Base-by-base conservation (phyloP, 2,797 vertebrate species). In the Crossoptilon crossoptilon region DNA sequence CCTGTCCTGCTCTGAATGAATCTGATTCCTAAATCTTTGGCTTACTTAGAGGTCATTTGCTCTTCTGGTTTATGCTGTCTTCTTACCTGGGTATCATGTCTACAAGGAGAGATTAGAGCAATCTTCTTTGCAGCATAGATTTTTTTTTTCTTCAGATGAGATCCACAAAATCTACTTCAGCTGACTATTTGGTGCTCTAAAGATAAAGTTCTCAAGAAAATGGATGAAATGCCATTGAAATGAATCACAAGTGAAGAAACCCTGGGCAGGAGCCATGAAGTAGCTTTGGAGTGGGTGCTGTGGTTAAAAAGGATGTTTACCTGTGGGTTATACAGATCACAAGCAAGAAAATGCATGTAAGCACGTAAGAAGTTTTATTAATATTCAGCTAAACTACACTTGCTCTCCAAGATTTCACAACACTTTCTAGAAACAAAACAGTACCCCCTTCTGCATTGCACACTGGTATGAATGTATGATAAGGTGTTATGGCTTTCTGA, bases 391-490 rank as follows among this genome's bases (percentile, higher is more conserved):
- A 51, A 85, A 72, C 23, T 29, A 9, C 12, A 18, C 21, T 88
- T 80, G 63, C 55, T 75, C 46, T 92, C 63, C 59, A 87, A 84
- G 84, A 84, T 26, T 84, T 49, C 76, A 71, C 80, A 91, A 75
- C 31, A 67, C 43, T 93, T 94, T 94, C 75, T 78, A 96, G 93
- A 94, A 93, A 90, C 69, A 92, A 88, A 91, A 39, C 8, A 55
- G 31, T 86, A 81, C 62, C 87, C 71, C 39, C 59, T 87, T 89
- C 70, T 78, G 53, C 58, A 73, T 31, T 81, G 70, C 72, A 62
- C 60, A 67, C 59, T 80, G 76, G 59, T 87, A 48, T 2, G 10
- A 96, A 89, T 93, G 59, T 78, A 69, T 66, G 73, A 91, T 93
- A 91, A 88, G 84, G 82, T 92, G 88, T 75, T 91, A 89, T 12